phyloP scores from a whole-genome alignment of 2,797 vertebrate genomes.

The Syndactyla subalaris region DNA sequence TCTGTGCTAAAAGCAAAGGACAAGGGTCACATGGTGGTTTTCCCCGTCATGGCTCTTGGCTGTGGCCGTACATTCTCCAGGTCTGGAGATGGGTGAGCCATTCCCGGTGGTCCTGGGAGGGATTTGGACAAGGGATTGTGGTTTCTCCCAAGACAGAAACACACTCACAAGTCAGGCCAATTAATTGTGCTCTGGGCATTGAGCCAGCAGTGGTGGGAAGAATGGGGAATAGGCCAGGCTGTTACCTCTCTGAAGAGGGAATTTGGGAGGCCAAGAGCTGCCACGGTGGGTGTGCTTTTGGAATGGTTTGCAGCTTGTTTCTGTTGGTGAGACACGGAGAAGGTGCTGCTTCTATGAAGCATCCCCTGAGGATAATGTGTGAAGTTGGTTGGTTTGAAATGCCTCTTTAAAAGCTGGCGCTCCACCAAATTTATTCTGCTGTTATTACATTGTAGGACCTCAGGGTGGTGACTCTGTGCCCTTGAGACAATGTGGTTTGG shows the following conservation, averaged over 20 bases:
- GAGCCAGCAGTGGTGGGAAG: constrained; percentile 39
- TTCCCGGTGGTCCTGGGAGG: not conserved
- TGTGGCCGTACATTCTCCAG: not conserved
- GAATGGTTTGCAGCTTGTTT: not conserved
- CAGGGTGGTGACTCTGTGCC: not conserved
- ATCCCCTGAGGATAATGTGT: not conserved
- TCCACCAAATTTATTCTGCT: not conserved
- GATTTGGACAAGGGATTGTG: not conserved
- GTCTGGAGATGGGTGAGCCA: not conserved
- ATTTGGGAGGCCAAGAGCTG: not conserved
- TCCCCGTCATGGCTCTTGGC: not conserved
- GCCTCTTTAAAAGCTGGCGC: not conserved
- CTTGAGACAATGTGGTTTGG: not conserved
- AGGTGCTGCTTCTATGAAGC: not conserved
- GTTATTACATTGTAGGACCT: not conserved
- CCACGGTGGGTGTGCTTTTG: not conserved
- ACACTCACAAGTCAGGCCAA: not conserved
- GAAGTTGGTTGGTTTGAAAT: not conserved
- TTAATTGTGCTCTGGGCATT: constrained; percentile 31
- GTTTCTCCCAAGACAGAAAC: not conserved
- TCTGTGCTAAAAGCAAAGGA: not conserved
- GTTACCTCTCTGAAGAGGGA: not conserved
- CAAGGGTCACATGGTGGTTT: not conserved
- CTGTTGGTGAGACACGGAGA: not conserved
- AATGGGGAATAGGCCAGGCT: constrained; percentile 17